Evolutionary conservation across 2,888 invertebrate species (phyloP), one percentile per base, ranked within the genome.

Genomic region (Aspidiotus destructor): DNA sequence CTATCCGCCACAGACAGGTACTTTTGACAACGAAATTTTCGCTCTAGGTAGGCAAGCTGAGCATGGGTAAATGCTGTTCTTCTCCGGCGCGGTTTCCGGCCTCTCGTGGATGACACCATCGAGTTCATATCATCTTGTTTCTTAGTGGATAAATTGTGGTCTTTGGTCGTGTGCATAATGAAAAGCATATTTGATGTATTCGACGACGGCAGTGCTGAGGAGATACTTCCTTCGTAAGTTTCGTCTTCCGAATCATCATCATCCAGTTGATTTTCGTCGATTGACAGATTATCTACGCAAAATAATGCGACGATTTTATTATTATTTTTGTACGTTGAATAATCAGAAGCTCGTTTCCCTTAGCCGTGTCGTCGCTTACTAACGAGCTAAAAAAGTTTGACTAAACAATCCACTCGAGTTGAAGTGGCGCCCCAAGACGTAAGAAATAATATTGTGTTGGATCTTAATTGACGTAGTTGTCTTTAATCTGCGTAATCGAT

Each of bases 11-110:
- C 94, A 71, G 92, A 92, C 71, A 95, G 80, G 79, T 95, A 95
- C 79, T 95, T 95, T 79, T 94, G 94, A 74, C 92, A 90, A 9
- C 93, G 83, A 78, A 95, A 95, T 79, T 93, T 92, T 73, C 93
- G 81, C 79, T 95, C 94, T 73, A 95, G 80, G 77, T 90, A 94
- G 0, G 92, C 92, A 65, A 95, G 81, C 78, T 95, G 95, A 0
- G 93, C 91, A 76, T 95, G 94, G 1, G 94, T 95, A 80, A 95
- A 95, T 0, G 94, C 94, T 0, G 93, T 93, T 70, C 92, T 83
- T 72, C 92, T 82, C 72, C 92, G 82, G 6, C 92, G 83, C 0
- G 91, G 90, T 77, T 92, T 92, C 52, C 91, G 81, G 0, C 86
- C 80, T 79, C 72, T 81, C 76, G 70, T 80, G 80, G 72, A 80